Conservation (phyloP, 2,113 vertebrate species). For the Polypterus bichir region DNA sequence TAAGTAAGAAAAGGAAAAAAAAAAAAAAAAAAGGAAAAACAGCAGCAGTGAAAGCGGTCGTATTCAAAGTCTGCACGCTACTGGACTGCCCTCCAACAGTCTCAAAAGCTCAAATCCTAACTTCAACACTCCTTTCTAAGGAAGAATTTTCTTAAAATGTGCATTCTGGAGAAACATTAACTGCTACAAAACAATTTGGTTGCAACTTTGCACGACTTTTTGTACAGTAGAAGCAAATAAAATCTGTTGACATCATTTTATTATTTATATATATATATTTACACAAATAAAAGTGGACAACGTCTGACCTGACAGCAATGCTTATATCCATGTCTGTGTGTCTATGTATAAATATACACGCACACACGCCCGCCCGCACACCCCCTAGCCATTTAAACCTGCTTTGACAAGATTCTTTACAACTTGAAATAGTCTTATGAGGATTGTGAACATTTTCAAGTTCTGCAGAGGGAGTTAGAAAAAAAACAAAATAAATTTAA, state of each 20-base stretch:
- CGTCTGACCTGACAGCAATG: constrained; percentile 10
- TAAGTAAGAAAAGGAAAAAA: too few species aligned
- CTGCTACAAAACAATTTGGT: constrained; percentile 20
- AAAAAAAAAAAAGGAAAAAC: too few species aligned
- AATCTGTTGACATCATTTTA: constrained; percentile 17
- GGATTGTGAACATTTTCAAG: too few species aligned
- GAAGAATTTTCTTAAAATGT: background rate
- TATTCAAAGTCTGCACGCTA: too few species aligned
- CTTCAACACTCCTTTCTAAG: too few species aligned
- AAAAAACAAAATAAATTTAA: too few species aligned
- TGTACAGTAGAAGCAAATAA: constrained; percentile 25
- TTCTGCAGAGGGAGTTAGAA: too few species aligned
- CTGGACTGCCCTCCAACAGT: too few species aligned
- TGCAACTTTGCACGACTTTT: constrained; percentile 24
- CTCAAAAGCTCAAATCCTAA: too few species aligned
- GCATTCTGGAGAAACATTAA: constrained; percentile 21
- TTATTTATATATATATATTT: constrained; percentile 38
- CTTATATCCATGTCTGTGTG: constrained; percentile 36
- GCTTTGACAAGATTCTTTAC: constrained; percentile 4
- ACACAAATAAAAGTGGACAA: constrained; percentile 26
- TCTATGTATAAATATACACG: constrained; percentile 26
- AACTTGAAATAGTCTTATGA: background rate
- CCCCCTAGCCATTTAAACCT: background rate
- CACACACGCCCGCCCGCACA: constrained; percentile 11
- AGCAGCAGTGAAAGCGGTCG: too few species aligned